Conservation (phyloP, 2,797 vertebrate species). For the Neostethus bicornis region DNA sequence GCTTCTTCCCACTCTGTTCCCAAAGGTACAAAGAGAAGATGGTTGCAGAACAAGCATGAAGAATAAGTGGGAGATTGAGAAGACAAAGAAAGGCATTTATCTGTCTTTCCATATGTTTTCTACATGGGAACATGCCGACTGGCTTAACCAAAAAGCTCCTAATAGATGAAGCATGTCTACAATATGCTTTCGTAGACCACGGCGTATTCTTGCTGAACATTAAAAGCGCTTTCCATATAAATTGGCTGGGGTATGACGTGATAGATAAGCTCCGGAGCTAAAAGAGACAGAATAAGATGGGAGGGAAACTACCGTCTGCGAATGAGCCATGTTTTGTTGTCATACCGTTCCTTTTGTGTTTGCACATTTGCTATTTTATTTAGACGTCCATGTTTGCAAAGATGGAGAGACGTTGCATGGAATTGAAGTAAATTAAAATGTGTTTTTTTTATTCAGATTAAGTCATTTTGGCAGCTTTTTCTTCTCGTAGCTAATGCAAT, state of each 20-base stretch:
- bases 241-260: constrained; percentile 51
- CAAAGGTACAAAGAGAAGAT: constrained; percentile 50
- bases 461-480: constrained; percentile 10
- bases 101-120: constrained; percentile 64
- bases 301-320: constrained; percentile 31
- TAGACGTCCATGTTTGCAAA: constrained; percentile 24
- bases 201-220: constrained; percentile 54
- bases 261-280: constrained; percentile 60
- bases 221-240: constrained; percentile 73
- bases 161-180: constrained; percentile 54
- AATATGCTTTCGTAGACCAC: constrained; percentile 48
- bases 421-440: constrained; percentile 31
- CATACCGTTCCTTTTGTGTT: constrained; percentile 39
- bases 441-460: neutral
- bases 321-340: constrained; percentile 46
- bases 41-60: constrained; percentile 33
- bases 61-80: constrained; percentile 26
- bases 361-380: constrained; percentile 49
- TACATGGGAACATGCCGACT: constrained; percentile 52
- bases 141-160: constrained; percentile 48
- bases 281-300: constrained; percentile 32
- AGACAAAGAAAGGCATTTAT: constrained; percentile 67
- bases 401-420: constrained; percentile 7
- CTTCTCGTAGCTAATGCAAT: constrained; percentile 7
- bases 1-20: constrained; percentile 61